Evolutionary conservation across 2,113 vertebrate genomes (phyloP).

Genomic region (Oreochromis aureus): DNA sequence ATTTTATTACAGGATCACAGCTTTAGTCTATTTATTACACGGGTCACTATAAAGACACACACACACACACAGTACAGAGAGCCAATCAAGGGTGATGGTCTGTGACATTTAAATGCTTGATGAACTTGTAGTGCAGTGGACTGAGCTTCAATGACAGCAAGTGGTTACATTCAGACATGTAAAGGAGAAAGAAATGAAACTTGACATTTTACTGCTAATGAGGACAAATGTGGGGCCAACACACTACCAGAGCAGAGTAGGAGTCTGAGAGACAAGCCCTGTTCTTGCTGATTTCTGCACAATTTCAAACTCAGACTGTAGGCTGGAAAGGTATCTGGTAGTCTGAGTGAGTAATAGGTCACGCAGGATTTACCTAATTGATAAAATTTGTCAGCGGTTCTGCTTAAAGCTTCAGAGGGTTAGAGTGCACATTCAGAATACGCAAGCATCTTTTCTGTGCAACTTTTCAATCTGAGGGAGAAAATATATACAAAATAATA

Average conservation of each 20-base stretch:
- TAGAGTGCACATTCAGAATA: not conserved
- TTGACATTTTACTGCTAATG: conserved; percentile 54
- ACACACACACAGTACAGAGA: not conserved
- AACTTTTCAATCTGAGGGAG: not conserved
- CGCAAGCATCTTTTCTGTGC: not conserved
- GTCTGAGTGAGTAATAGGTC: conserved; percentile 19
- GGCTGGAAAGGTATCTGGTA: not conserved
- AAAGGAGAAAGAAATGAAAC: conserved; percentile 30
- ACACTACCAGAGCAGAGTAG: conserved; percentile 8
- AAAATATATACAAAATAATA: not conserved
- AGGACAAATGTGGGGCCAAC: conserved; percentile 40
- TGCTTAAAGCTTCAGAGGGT: not conserved
- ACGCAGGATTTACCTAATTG: conserved; percentile 15
- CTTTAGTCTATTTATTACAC: not conserved
- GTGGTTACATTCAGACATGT: conserved; percentile 14
- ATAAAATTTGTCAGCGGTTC: conserved; percentile 34
- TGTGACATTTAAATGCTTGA: conserved; percentile 43
- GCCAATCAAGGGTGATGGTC: not conserved
- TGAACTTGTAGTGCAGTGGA: conserved; percentile 12
- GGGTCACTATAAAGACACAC: not conserved
- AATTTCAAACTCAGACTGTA: not conserved
- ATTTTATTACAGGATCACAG: not conserved
- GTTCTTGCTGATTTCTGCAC: conserved; percentile 9
- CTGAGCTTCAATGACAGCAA: conserved; percentile 15
- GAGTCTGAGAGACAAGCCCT: not conserved